Percentiles rank a stretch among this genome's conserved stretches.
Conservation (phyloP, 1,140 invertebrate species). For the Neomicropteryx cornuta region DNA sequence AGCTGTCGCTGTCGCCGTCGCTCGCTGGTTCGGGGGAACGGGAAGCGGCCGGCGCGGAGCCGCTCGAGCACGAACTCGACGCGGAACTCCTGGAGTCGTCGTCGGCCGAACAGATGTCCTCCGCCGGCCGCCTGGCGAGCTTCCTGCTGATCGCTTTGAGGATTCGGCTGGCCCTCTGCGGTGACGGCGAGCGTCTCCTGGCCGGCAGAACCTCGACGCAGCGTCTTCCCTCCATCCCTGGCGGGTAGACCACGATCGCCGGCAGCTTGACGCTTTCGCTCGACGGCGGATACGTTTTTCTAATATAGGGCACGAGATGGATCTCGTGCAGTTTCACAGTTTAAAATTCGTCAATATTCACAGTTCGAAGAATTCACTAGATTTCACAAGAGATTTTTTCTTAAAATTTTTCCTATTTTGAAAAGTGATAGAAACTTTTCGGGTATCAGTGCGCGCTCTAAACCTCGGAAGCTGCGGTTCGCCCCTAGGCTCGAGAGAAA, state of each 20-base stretch:
- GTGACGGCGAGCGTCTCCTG: slow-evolving; percentile 33
- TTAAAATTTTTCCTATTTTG: no score
- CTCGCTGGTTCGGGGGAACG: slow-evolving; percentile 44
- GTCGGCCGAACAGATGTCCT: slow-evolving; percentile 32
- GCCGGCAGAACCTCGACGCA: no score
- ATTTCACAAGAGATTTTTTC: no score
- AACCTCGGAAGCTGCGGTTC: no score
- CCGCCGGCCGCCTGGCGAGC: slow-evolving; percentile 39
- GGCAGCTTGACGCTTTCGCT: no score
- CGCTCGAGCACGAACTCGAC: slow-evolving; percentile 40
- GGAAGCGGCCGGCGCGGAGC: slow-evolving; percentile 25
- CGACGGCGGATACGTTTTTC: no score
- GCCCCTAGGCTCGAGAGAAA: no score
- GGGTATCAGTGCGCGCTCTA: no score
- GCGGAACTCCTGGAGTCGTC: slow-evolving; percentile 46
- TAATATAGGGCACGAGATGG: no score
- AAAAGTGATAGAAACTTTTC: no score
- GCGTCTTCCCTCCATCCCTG: slow-evolving; percentile 29
- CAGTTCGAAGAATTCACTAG: no score
- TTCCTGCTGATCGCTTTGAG: slow-evolving; percentile 48
- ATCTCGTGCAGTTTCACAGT: slow-evolving; percentile 4
- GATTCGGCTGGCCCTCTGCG: slow-evolving; percentile 42
- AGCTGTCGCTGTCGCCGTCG: slow-evolving; percentile 44
- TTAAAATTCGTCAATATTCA: no score
- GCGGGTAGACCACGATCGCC: slow-evolving; percentile 36